A percentile compares a stretch with the other conserved stretches of the same genome.
Evolutionary conservation across 2,113 vertebrate genomes (phyloP).

Genomic region (Scomber colias): DNA sequence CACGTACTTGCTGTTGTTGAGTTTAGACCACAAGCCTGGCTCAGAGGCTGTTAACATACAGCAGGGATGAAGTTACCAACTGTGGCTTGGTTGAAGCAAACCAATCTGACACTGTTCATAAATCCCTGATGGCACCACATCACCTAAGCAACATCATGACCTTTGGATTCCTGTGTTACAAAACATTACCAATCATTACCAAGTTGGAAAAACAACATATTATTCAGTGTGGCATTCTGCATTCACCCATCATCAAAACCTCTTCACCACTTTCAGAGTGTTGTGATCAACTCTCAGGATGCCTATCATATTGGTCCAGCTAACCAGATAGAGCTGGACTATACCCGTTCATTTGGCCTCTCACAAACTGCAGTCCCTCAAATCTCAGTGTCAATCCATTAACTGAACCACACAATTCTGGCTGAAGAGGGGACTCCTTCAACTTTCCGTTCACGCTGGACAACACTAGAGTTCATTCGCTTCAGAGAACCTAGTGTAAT

Average conservation of each 20-base stretch:
- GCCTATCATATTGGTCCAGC: background rate
- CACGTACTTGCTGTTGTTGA: constrained; percentile 13
- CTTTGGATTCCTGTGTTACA: constrained; percentile 16
- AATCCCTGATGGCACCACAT: constrained; percentile 33
- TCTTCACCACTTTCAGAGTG: background rate
- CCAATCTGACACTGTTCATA: constrained; percentile 31
- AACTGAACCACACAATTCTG: constrained; percentile 35
- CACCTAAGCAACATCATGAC: constrained; percentile 23
- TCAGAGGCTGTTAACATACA: constrained; percentile 50
- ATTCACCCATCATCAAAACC: background rate
- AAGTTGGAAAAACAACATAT: constrained; percentile 22
- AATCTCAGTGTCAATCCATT: constrained; percentile 17
- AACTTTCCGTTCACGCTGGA: constrained; percentile 37
- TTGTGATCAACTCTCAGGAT: background rate
- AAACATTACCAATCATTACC: constrained; percentile 10
- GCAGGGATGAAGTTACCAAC: constrained; percentile 56
- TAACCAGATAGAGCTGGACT: constrained; percentile 9
- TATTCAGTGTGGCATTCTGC: background rate
- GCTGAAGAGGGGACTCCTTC: background rate
- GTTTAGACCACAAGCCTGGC: constrained; percentile 46
- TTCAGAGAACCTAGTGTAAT: constrained; percentile 29
- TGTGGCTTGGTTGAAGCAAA: constrained; percentile 40
- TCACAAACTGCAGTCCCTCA: constrained; percentile 26
- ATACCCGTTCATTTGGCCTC: constrained; percentile 4
- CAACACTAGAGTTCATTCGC: constrained; percentile 14